Evolutionary conservation across 2,888 invertebrate species (phyloP).

Genomic region (Synanthedon myopaeformis): DNA sequence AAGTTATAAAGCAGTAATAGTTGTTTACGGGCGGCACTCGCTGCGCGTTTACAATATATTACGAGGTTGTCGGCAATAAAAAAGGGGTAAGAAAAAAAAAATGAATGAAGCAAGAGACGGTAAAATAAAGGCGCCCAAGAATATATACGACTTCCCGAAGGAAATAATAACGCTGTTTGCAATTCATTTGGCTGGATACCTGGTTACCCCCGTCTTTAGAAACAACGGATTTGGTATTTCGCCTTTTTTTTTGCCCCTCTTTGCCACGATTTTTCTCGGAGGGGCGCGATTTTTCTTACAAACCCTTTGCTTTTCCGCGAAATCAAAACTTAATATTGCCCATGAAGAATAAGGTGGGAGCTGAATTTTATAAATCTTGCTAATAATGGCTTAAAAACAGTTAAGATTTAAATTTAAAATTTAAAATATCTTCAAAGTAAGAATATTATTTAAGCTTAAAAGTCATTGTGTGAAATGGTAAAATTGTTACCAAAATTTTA

Average conservation of each 20-base stretch:
- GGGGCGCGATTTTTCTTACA: slow-evolving; percentile 53
- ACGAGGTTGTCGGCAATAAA: slow-evolving; percentile 65
- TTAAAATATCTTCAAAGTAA: no score
- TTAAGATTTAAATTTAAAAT: no score
- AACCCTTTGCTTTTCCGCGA: slow-evolving; percentile 54
- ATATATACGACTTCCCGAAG: slow-evolving; percentile 71
- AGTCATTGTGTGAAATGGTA: no score
- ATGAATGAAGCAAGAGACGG: slow-evolving; percentile 61
- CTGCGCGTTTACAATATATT: slow-evolving; percentile 67
- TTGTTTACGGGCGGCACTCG: slow-evolving; percentile 63
- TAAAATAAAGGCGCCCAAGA: slow-evolving; percentile 65
- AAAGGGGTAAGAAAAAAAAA: slow-evolving; percentile 59
- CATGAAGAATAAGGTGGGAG: slow-evolving; percentile 22
- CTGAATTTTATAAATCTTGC: slow-evolving; percentile 10
- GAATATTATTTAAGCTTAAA: no score
- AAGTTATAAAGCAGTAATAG: slow-evolving; percentile 49
- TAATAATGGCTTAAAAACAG: no score
- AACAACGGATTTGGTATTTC: slow-evolving; percentile 54
- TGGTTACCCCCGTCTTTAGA: slow-evolving; percentile 57
- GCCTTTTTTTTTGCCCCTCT: slow-evolving; percentile 34
- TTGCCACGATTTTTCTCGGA: slow-evolving; percentile 48
- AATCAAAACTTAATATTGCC: slow-evolving; percentile 55
- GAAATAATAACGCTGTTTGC: slow-evolving; percentile 73
- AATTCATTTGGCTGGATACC: slow-evolving; percentile 69
- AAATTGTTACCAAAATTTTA: no score